These are phyloP conservation scores for Pangasius macronema DNA, from an alignment of 2,797 vertebrate genomes.

Conservation along the genomic window DNA sequence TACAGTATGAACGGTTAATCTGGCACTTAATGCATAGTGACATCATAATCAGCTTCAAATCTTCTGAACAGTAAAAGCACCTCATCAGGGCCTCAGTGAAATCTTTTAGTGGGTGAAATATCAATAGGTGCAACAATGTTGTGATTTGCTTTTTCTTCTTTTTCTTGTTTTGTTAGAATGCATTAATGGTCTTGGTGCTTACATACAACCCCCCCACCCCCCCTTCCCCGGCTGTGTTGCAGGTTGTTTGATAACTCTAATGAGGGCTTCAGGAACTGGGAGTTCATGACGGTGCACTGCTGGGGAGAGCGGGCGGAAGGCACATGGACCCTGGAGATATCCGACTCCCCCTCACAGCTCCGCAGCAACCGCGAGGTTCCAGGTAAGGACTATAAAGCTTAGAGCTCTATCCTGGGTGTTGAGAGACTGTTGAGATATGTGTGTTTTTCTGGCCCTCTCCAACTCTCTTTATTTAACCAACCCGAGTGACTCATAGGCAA, in stretches of 20 bases:
- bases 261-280: conserved; percentile 91
- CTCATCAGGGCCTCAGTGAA: neutral
- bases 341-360: conserved; percentile 81
- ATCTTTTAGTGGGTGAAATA: neutral
- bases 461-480: neutral
- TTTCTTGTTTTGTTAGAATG: conserved; percentile 12
- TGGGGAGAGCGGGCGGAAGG: conserved; percentile 89
- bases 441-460: neutral
- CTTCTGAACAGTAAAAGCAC: neutral
- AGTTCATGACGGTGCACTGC: conserved; percentile 94
- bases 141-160: neutral
- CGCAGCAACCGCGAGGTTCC: conserved; percentile 78
- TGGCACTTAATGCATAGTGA: neutral
- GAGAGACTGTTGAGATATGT: neutral
- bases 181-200: conserved; percentile 11
- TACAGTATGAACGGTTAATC: neutral
- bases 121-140: too few relatives aligned
- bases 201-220: too few relatives aligned
- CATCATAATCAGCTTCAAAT: neutral
- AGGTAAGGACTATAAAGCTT: conserved; percentile 72
- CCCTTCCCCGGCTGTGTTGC: conserved; percentile 41
- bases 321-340: conserved; percentile 88
- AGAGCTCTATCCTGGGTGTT: neutral
- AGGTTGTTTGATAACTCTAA: conserved; percentile 87
- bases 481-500: neutral